Percentiles rank a stretch among this genome's conserved stretches.
Conservation (phyloP, 2,797 vertebrate species). For the Gallirallus australis region DNA sequence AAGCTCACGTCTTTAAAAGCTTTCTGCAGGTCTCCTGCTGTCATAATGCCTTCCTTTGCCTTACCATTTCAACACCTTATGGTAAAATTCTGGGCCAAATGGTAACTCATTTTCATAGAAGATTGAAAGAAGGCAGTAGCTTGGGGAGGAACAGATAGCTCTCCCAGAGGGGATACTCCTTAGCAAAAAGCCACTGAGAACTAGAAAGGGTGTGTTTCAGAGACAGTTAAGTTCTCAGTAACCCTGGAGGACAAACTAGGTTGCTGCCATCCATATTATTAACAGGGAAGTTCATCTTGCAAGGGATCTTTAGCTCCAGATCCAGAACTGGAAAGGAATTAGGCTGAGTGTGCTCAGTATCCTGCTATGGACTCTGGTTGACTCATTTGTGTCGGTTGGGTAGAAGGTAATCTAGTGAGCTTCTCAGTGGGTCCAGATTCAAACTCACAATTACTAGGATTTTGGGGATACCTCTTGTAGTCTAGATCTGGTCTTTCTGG, state of each 20-base stretch:
- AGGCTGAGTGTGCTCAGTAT: not conserved
- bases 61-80: not conserved
- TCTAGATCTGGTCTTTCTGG: not conserved
- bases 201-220: not conserved
- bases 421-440: not conserved
- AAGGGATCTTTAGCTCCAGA: not conserved
- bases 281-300: not conserved
- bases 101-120: not conserved
- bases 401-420: not conserved
- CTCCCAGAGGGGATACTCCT: not conserved
- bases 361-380: not conserved
- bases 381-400: not conserved
- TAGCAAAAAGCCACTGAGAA: not conserved
- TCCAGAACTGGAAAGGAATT: not conserved
- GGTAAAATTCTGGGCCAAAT: not conserved
- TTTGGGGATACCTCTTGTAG: not conserved
- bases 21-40: not conserved
- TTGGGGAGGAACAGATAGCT: not conserved
- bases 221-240: not conserved
- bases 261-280: not conserved
- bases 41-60: not conserved
- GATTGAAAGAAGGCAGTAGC: not conserved
- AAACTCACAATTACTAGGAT: not conserved
- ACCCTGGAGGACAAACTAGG: not conserved
- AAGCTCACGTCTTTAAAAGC: constrained; percentile 3